Evolutionary conservation across 2,797 vertebrate genomes (phyloP).

Genomic region (Falco columbarius): DNA sequence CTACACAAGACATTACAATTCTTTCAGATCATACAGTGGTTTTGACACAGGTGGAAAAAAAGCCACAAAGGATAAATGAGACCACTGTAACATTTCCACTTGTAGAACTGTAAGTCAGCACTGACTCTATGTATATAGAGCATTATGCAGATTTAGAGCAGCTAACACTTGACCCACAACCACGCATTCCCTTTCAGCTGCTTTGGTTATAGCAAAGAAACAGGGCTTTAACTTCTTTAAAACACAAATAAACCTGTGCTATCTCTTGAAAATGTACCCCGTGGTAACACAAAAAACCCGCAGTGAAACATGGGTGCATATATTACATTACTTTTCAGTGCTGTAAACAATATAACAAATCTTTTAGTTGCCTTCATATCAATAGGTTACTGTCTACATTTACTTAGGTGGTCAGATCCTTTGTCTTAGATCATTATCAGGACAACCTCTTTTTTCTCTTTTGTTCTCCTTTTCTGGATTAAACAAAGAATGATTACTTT

Average conservation of each 20-base stretch:
- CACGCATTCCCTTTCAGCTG: background rate
- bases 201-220: background rate
- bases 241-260: background rate
- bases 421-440: background rate
- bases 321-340: background rate
- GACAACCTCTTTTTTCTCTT: background rate
- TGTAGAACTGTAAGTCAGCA: background rate
- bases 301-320: background rate
- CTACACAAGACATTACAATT: background rate
- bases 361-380: background rate
- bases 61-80: background rate
- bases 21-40: background rate
- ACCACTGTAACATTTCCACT: background rate
- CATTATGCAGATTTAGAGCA: background rate
- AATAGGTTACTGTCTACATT: background rate
- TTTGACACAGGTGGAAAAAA: background rate
- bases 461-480: background rate
- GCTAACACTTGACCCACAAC: background rate
- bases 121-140: background rate
- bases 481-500: conserved; percentile 31
- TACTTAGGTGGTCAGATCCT: background rate
- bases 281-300: background rate
- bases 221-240: background rate
- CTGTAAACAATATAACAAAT: background rate
- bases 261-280: background rate